Evolutionary conservation across 2,888 invertebrate species (phyloP), one percentile per base, ranked within the genome.

Genomic region (Suillia variegata): DNA sequence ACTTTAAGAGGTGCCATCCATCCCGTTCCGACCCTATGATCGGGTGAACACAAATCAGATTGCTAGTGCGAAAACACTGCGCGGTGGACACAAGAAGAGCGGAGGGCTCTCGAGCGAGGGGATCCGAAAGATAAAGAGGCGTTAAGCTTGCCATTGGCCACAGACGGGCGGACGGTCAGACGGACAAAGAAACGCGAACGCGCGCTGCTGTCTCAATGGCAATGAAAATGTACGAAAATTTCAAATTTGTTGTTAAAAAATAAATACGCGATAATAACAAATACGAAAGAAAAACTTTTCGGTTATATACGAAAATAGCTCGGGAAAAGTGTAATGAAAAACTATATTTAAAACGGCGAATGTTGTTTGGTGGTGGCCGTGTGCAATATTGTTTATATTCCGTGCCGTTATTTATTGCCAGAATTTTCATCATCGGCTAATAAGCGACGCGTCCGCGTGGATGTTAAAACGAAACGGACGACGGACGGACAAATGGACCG

Each of bases 341-440:
- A 62, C 62, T 66, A 62, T 61, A 61, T 58, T 62, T 66, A 62
- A n/a, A 61, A 50, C 42, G 24, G 17, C 34, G 38, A 52, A 38
- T 21, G 38, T 55, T 55, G 47, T 10, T 61, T 54, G 61, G 54
- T 67, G 69, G 78, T 76, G 80, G 74, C 80, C 80, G 80, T 80
- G 80, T 80, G 80, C 80, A 80, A 80, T 80, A 80, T 79, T 80
- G 80, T 80, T 79, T 80, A 76, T 77, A 78, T 78, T 67, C 70
- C 67, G 61, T 45, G 47, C 50, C 26, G 50, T 63, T 65, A 64
- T 69, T 67, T 69, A 66, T 69, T 69, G 69, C 64, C 66, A 67
- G 59, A 63, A 67, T 65, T 62, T 54, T 63, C 56, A 63, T 54
- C 61, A 62, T 62, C 59, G 50, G 65, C 65, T 59, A 63, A 63